Evolutionary conservation across 2,888 invertebrate genomes (phyloP), one percentile per base, ranked within the genome.

Genomic region (Alitta virens): DNA sequence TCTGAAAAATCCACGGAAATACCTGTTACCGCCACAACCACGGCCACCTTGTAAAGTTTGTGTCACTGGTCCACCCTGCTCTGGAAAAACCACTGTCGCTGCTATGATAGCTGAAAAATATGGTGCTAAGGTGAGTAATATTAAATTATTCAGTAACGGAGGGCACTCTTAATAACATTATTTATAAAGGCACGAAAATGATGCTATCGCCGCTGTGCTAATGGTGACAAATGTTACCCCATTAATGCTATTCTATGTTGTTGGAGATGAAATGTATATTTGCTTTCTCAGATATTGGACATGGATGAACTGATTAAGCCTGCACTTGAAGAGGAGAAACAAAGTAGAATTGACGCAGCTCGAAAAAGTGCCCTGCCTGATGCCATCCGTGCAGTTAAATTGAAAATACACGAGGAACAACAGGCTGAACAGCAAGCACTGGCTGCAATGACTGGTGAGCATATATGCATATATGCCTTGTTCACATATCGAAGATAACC

Each of bases 1-100:
- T 67, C 59, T 81, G 60, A 78, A 77, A 68, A 82, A 82, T 66
- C 82, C 82, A 0, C 67, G 82, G 16, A 78, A 79, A 1, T 82
- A 78, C 65, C 68, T 82, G 18, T 62, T 81, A 26, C 79, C 79
- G 14, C 76, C 78, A 12, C 79, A 80, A 63, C 82, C 82, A 1
- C 66, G 79, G 38, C 75, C 79, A 18, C 80, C 82, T 0, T 79
- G 79, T 68, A 82, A 81, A 67, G 61, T 82, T 16, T 68, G 74
- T 16, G 75, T 82, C 2, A 67, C 77, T 3, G 82, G 82, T 0
- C 71, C 77, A 2, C 78, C 78, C 0, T 68, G 74, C 16, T 72
- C 78, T 33, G 82, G 82, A 12, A 80, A 80, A 62, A 77, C 81
- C n/a, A 74, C 75, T 16, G 67, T 82, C 21, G 68, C 71, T 62